Evolutionary conservation across 1,140 invertebrate species (phyloP).

Genomic region (Lordiphosa clarofinis): DNA sequence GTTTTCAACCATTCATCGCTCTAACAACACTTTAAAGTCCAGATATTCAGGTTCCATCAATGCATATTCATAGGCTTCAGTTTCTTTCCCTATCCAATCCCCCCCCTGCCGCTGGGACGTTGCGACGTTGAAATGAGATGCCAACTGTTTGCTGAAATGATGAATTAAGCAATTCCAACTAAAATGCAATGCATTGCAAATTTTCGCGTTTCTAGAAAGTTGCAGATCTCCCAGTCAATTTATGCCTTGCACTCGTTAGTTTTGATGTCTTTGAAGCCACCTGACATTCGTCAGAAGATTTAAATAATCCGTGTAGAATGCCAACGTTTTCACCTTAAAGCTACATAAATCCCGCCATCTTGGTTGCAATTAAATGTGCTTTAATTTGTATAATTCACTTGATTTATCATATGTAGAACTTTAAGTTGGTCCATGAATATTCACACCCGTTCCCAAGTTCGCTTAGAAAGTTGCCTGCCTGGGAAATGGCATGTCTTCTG

Average conservation of each 20-base stretch:
- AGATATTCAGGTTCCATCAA: conserved; percentile 4
- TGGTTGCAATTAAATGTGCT: conserved; percentile 54
- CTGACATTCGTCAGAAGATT: conserved; percentile 25
- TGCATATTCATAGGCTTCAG: conserved; percentile 42
- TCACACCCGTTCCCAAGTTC: conserved; percentile 17
- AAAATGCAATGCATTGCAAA: conserved; percentile 67
- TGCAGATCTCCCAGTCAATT: conserved; percentile 34
- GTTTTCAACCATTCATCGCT: too few species aligned
- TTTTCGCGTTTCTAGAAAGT: conserved; percentile 60
- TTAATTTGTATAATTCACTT: conserved; percentile 59
- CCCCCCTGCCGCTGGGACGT: conserved; percentile 9
- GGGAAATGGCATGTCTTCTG: conserved; percentile 25
- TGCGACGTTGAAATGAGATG: conserved; percentile 31
- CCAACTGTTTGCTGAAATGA: conserved; percentile 75
- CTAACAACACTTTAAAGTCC: too few species aligned
- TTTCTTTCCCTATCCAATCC: conserved; percentile 12
- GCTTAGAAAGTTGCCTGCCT: conserved; percentile 49
- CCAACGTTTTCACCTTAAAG: conserved; percentile 43
- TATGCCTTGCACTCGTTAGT: conserved; percentile 71
- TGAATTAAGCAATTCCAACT: conserved; percentile 70
- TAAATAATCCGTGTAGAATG: conserved; percentile 38
- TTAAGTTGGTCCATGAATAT: conserved; percentile 51
- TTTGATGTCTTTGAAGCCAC: conserved; percentile 73
- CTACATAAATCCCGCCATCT: conserved; percentile 47
- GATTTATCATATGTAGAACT: conserved; percentile 42